These are phyloP conservation scores for Lycocerus yunnanus DNA, from an alignment of 2,888 invertebrate genomes.

Conservation along the genomic window DNA sequence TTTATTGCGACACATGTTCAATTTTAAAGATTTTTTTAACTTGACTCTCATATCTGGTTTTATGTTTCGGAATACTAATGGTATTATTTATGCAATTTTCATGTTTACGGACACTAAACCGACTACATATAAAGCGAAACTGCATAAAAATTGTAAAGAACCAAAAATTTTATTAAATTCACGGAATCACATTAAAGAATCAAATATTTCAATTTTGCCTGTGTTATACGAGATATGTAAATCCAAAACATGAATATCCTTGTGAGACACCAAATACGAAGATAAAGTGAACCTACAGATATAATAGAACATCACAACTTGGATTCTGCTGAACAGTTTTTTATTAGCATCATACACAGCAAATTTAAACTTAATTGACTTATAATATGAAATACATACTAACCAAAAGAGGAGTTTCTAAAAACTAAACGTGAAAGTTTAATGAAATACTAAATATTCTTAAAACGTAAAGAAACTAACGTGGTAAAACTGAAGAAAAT, in stretches of 20 bases:
- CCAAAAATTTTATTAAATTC: neutral
- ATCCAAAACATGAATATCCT: slow-evolving; percentile 14
- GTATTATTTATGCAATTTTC: neutral
- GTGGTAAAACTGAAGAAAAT: neutral
- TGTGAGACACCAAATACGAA: slow-evolving; percentile 3
- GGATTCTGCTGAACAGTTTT: neutral
- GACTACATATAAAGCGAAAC: neutral
- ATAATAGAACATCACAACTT: neutral
- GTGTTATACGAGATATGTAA: slow-evolving; percentile 11
- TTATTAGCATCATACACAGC: neutral
- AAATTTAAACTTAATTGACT: neutral
- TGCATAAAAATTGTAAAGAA: neutral
- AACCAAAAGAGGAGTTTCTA: neutral
- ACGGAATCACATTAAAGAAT: slow-evolving; percentile 15
- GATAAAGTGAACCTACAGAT: neutral
- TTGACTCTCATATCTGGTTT: neutral
- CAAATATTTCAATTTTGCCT: slow-evolving; percentile 21
- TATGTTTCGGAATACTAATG: neutral
- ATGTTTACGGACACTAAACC: neutral
- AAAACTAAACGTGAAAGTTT: neutral
- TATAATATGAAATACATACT: too few species aligned
- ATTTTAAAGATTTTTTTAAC: neutral
- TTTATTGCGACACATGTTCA: neutral
- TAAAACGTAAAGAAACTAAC: neutral
- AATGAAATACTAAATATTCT: neutral